Conservation (phyloP, 2,888 invertebrate genomes). For the Byasa hedistus region DNA sequence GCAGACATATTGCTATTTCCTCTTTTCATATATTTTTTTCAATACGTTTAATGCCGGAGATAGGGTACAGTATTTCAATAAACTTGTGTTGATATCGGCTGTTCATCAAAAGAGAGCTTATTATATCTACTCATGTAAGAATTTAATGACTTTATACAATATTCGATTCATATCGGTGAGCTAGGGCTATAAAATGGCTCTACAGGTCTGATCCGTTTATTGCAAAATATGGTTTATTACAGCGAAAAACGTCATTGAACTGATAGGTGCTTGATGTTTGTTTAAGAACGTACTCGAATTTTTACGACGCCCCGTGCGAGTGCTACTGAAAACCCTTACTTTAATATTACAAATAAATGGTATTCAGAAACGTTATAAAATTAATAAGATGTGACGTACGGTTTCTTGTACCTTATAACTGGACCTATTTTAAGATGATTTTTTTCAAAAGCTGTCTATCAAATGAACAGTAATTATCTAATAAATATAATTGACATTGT, state of each 20-base stretch:
- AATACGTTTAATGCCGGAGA: constrained; percentile 4
- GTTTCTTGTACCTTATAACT: too few species aligned
- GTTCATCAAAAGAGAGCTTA: constrained; percentile 40
- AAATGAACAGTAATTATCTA: too few species aligned
- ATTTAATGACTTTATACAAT: constrained; percentile 30
- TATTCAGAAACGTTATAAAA: too few species aligned
- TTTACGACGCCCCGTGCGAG: constrained; percentile 17
- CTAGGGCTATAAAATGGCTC: constrained; percentile 28
- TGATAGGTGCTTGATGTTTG: constrained; percentile 24
- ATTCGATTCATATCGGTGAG: constrained; percentile 26
- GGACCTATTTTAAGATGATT: too few species aligned
- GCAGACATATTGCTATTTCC: too few species aligned
- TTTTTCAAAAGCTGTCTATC: too few species aligned
- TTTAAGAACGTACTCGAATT: constrained; percentile 19
- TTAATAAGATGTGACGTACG: too few species aligned
- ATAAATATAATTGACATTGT: too few species aligned
- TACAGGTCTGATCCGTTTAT: constrained; percentile 29
- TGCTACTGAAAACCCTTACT: constrained; percentile 8
- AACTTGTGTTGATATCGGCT: constrained; percentile 45
- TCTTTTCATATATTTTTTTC: too few species aligned
- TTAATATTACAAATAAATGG: neutral
- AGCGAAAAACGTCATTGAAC: constrained; percentile 27
- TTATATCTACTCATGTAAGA: constrained; percentile 13
- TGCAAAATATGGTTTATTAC: constrained; percentile 23
- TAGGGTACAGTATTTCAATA: constrained; percentile 31